Evolutionary conservation across 2,113 vertebrate species (phyloP).

Genomic region (Cercocebus atys): DNA sequence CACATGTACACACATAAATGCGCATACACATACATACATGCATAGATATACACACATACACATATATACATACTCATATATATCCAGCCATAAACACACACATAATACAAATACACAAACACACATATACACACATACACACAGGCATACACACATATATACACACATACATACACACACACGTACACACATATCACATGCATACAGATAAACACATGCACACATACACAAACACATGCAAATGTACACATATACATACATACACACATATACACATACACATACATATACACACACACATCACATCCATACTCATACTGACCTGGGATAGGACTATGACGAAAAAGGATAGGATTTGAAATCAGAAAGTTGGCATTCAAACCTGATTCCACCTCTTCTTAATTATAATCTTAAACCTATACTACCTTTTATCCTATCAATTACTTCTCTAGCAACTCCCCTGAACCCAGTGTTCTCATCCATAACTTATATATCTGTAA

Average conservation of each 20-base stretch:
- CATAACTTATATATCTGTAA: neutral
- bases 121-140: neutral
- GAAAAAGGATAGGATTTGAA: neutral
- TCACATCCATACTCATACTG: neutral
- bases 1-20: neutral
- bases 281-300: neutral
- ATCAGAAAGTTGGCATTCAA: neutral
- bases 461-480: neutral
- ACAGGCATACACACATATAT: neutral
- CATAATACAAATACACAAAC: too few species aligned
- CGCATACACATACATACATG: neutral
- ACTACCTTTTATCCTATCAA: neutral
- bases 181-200: neutral
- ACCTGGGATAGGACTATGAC: neutral
- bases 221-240: neutral
- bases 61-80: neutral
- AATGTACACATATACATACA: neutral
- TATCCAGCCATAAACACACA: neutral
- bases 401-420: neutral
- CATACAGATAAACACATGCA: neutral
- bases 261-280: neutral
- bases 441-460: neutral
- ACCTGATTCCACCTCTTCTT: neutral
- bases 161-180: too few species aligned
- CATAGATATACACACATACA: neutral